These are phyloP conservation scores for Polyploca ridens DNA, from an alignment of 2,888 invertebrate genomes.

Conservation along the genomic window DNA sequence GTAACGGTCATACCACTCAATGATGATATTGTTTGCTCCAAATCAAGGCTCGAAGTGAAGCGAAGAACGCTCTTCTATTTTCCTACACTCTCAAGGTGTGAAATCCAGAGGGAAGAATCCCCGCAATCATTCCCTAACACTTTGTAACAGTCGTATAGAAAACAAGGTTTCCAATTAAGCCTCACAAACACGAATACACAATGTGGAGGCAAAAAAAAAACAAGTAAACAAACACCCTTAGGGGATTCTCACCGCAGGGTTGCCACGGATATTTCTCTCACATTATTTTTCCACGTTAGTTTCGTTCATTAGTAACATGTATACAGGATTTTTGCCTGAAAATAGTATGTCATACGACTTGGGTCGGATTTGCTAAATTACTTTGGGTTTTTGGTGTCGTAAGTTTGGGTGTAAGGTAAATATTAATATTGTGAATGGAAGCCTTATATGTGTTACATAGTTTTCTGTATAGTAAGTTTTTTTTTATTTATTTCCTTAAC, in stretches of 20 bases:
- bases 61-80: not conserved
- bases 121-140: slow-evolving; percentile 10
- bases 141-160: slow-evolving; percentile 18
- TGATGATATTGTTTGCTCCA: no score
- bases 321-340: not conserved
- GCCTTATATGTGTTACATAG: not conserved
- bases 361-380: not conserved
- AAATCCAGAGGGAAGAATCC: not conserved
- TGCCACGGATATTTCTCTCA: slow-evolving; percentile 14
- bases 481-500: no score
- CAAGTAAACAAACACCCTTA: slow-evolving; percentile 26
- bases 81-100: not conserved
- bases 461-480: no score
- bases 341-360: not conserved
- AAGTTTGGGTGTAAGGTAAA: not conserved
- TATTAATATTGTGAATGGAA: not conserved
- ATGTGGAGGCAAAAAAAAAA: slow-evolving; percentile 29
- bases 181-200: slow-evolving; percentile 29
- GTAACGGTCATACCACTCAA: no score
- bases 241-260: slow-evolving; percentile 26
- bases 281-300: slow-evolving; percentile 10
- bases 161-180: slow-evolving; percentile 36
- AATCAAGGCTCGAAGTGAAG: no score
- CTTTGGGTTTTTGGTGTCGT: not conserved
- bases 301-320: slow-evolving; percentile 5